Percentiles rank a stretch among this genome's conserved stretches.
Conservation (phyloP, 2,888 invertebrate genomes). For the Cheilosia vulpina region DNA sequence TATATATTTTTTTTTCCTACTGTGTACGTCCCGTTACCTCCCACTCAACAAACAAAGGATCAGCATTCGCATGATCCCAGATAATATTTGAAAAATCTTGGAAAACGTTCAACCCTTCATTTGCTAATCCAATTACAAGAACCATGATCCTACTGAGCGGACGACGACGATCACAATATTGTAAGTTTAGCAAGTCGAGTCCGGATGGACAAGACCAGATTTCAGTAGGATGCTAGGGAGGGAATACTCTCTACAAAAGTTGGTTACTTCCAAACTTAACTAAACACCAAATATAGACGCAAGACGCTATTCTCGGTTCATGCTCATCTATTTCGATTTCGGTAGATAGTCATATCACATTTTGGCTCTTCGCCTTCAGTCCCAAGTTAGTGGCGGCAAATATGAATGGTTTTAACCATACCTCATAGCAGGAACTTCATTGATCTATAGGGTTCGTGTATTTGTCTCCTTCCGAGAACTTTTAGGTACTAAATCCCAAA, state of each 20-base stretch:
- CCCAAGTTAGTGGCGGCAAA: too few relatives aligned
- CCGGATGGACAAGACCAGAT: too few relatives aligned
- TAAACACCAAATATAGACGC: too few relatives aligned
- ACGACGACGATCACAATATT: background rate
- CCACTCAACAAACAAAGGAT: slow-evolving; percentile 64
- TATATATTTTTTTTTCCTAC: slow-evolving; percentile 58
- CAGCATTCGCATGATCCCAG: slow-evolving; percentile 56
- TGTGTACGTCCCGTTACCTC: slow-evolving; percentile 53
- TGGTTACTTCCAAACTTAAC: too few relatives aligned
- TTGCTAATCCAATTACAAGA: slow-evolving; percentile 66
- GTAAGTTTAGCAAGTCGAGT: too few relatives aligned
- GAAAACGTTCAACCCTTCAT: slow-evolving; percentile 73
- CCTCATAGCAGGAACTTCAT: background rate
- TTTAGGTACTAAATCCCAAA: slow-evolving; percentile 9
- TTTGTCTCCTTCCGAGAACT: slow-evolving; percentile 36
- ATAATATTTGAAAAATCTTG: slow-evolving; percentile 68
- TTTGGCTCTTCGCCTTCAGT: too few relatives aligned
- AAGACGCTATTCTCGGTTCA: too few relatives aligned
- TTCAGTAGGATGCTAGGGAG: too few relatives aligned
- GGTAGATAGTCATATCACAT: too few relatives aligned
- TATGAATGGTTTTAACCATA: background rate
- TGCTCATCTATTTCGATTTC: too few relatives aligned
- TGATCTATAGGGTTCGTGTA: background rate
- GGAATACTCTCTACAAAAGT: too few relatives aligned
- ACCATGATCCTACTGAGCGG: slow-evolving; percentile 34